Base-by-base conservation (phyloP, 35 echinoderm and acorn worm genomes). In the Acanthaster planci region DNA sequence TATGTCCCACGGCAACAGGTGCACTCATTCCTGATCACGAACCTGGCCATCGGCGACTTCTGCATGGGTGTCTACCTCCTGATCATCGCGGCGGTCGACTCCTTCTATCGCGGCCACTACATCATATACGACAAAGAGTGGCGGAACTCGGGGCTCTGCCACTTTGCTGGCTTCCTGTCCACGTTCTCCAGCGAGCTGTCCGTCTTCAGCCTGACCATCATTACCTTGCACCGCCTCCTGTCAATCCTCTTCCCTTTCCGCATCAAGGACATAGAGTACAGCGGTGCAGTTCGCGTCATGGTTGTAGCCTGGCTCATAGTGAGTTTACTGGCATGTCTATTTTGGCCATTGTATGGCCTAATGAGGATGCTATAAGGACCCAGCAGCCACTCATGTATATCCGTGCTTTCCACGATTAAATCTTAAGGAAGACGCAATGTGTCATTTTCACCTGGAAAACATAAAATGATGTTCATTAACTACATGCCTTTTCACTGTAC, bases 151-250 rank as follows among this genome's bases (percentile, higher is more conserved):
- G 39, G 29, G 40, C 84, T 94, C 23, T 99, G 96, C 78, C 87
- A 86, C 78, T 90, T 99, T 32, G 91, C 92, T 12, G 96, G 96
- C 8, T 99, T 99, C 67, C 40, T 99, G 22, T 99, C 96, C 21
- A 99, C 96, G 0, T 99, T 99, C 51, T 99, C 96, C 18, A 99
- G 96, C 55, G 96, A 99, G 67, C 60, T 99, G 17, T 99, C 96
- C 39, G 96, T 99, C 26, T 84, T 99, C 51, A 99, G 91, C 51
- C 55, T 99, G 51, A 99, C 96, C 8, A 90, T 99, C 38, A 99
- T 99, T 36, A 99, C 96, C 6, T 58, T 99, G 21, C 91, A 99
- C 39, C 80, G 96, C 8, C 54, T 99, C 0, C 81, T 89, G 7
- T 94, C 88, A 0, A 99, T 99, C 32, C 85, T 99, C 26, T 99